Evolutionary conservation across 1,140 invertebrate species (phyloP).

Genomic region (Andricus grossulariae): DNA sequence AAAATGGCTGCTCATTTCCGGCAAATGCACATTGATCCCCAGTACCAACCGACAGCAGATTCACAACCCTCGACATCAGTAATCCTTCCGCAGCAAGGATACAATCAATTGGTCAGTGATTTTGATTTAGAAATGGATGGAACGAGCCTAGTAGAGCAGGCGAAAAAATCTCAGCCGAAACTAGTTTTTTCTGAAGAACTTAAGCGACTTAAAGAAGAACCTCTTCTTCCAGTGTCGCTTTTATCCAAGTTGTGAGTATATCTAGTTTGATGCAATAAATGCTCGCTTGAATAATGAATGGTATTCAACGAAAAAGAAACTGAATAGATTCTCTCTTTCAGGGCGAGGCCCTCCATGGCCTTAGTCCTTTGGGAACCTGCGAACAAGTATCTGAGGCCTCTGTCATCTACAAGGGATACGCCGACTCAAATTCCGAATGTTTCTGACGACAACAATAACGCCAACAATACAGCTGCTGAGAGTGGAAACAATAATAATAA

Average conservation of each 20-base stretch:
- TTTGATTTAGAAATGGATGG: conserved; percentile 56
- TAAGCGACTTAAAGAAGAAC: conserved; percentile 79
- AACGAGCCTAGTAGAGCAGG: conserved; percentile 49
- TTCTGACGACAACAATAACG: conserved; percentile 57
- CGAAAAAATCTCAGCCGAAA: conserved; percentile 61
- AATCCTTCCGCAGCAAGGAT: conserved; percentile 34
- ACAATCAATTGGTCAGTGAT: conserved; percentile 34
- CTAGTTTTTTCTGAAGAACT: conserved; percentile 84
- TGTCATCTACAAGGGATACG: conserved; percentile 52
- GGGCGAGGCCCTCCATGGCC: conserved; percentile 84
- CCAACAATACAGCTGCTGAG: conserved; percentile 52
- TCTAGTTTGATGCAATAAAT: conserved; percentile 35
- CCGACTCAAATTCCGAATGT: conserved; percentile 43
- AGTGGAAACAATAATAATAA: conserved; percentile 52
- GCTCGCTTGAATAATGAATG: conserved; percentile 29
- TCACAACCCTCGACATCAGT: conserved; percentile 57
- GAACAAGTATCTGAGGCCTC: conserved; percentile 75
- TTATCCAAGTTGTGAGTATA: conserved; percentile 77
- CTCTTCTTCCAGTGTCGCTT: conserved; percentile 78
- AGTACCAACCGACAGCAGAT: conserved; percentile 48
- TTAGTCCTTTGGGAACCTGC: conserved; percentile 86
- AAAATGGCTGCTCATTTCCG: conserved; percentile 87
- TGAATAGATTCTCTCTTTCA: conserved; percentile 64
- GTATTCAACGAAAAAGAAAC: conserved; percentile 32
- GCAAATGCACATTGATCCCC: conserved; percentile 81